Percentiles rank a stretch among this genome's conserved stretches.
Evolutionary conservation across 2,113 vertebrate species (phyloP).

Genomic region (Mixornis gularis): DNA sequence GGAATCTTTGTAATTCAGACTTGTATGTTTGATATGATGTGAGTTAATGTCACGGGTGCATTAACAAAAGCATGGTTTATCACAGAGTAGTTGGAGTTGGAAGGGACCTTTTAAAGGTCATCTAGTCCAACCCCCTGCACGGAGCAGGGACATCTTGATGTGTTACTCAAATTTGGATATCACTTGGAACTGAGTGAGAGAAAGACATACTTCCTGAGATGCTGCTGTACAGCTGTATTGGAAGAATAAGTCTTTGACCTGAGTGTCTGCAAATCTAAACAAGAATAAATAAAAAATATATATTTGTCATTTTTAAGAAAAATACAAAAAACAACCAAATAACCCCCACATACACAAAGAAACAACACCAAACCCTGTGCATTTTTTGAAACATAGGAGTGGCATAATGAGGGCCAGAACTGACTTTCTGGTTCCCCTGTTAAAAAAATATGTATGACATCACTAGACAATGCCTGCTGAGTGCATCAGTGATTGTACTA

Average conservation of each 20-base stretch:
- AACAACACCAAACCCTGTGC: background rate
- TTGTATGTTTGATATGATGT: fast-evolving
- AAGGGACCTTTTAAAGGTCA: background rate
- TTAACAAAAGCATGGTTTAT: background rate
- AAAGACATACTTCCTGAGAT: background rate
- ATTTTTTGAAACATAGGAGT: background rate
- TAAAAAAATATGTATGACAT: background rate
- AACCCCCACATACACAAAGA: background rate
- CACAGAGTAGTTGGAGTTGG: background rate
- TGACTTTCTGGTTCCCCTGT: background rate
- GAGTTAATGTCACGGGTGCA: fast-evolving
- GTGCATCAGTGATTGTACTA: background rate
- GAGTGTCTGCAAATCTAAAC: background rate
- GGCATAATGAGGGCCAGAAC: background rate
- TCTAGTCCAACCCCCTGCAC: background rate
- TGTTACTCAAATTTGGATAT: background rate
- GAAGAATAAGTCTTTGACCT: background rate
- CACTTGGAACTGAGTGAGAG: background rate
- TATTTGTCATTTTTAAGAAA: background rate
- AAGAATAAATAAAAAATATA: background rate
- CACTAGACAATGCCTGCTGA: background rate
- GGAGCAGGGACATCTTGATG: background rate
- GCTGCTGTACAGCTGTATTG: background rate
- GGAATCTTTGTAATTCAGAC: too few relatives aligned
- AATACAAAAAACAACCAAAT: background rate